These are phyloP conservation scores for Anolis sagrei DNA, from an alignment of 2,113 vertebrate genomes.

Conservation along the genomic window DNA sequence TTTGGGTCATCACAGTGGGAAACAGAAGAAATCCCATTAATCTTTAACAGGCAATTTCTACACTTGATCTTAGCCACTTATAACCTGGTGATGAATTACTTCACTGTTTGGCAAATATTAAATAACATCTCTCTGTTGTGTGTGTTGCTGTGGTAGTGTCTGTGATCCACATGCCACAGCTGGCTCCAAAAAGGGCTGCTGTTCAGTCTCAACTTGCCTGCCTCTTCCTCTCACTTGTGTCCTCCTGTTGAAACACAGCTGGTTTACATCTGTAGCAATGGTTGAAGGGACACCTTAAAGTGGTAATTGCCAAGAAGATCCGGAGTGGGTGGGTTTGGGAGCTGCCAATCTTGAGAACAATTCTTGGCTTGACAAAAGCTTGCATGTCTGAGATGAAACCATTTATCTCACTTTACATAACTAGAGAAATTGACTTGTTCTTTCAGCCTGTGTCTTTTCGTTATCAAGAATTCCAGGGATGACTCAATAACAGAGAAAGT, in stretches of 20 bases:
- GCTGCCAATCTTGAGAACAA: slow-evolving; percentile 70
- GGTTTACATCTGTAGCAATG: slow-evolving; percentile 72
- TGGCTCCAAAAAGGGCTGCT: slow-evolving; percentile 68
- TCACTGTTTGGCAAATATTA: slow-evolving; percentile 75
- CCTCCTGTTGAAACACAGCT: slow-evolving; percentile 70
- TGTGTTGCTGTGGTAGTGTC: slow-evolving; percentile 61
- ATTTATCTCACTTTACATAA: slow-evolving; percentile 73
- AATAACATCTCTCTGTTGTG: slow-evolving; percentile 61
- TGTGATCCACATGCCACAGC: slow-evolving; percentile 73
- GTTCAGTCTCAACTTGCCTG: slow-evolving; percentile 56
- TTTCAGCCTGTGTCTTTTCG: slow-evolving; percentile 46
- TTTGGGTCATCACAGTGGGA: slow-evolving; percentile 51
- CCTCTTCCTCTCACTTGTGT: slow-evolving; percentile 61
- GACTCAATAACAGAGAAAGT: background rate
- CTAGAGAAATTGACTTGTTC: slow-evolving; percentile 61
- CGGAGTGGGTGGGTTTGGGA: slow-evolving; percentile 71
- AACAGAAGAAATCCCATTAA: slow-evolving; percentile 72
- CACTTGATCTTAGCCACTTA: no score
- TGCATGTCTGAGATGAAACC: slow-evolving; percentile 65
- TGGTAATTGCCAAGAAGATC: slow-evolving; percentile 74
- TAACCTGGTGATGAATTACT: slow-evolving; percentile 76
- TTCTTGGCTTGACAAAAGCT: slow-evolving; percentile 67
- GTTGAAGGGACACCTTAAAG: slow-evolving; percentile 75
- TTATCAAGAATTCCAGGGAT: background rate
- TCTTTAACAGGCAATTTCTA: slow-evolving; percentile 70